Percentiles rank a stretch among this genome's conserved stretches.
Conservation (phyloP, 2,888 invertebrate genomes). For the Apocheima hispidaria region DNA sequence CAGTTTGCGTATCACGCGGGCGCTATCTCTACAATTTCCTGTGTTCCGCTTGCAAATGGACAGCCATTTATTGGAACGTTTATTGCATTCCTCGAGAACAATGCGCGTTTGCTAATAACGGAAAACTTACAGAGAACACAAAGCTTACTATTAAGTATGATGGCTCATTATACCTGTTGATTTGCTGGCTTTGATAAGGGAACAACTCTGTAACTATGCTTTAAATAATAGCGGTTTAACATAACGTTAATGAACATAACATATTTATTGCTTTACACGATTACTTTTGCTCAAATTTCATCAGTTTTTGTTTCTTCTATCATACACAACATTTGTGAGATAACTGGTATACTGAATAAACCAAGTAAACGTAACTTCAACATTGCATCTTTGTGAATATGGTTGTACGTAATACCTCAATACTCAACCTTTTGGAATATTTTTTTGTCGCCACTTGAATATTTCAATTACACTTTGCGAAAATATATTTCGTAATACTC, state of each 20-base stretch:
- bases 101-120: constrained; percentile 29
- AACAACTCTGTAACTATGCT: not conserved
- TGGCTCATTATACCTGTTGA: not conserved
- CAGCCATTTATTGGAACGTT: constrained; percentile 31
- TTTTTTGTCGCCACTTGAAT: not conserved
- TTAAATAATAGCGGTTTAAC: not conserved
- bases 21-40: constrained; percentile 38
- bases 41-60: constrained; percentile 37
- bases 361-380: no score
- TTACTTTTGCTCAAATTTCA: not conserved
- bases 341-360: no score
- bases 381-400: no score
- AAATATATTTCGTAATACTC: no score
- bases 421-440: not conserved
- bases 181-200: not conserved
- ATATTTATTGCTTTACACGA: not conserved
- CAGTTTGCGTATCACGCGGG: constrained; percentile 12
- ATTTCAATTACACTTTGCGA: not conserved
- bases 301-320: not conserved
- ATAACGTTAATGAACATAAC: not conserved
- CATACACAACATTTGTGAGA: not conserved
- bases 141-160: no score
- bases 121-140: constrained; percentile 12
- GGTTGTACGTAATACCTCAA: no score
- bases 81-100: constrained; percentile 40